These are phyloP conservation scores for Genyomyrus donnyi DNA, from an alignment of 2,113 vertebrate genomes.

Conservation along the genomic window DNA sequence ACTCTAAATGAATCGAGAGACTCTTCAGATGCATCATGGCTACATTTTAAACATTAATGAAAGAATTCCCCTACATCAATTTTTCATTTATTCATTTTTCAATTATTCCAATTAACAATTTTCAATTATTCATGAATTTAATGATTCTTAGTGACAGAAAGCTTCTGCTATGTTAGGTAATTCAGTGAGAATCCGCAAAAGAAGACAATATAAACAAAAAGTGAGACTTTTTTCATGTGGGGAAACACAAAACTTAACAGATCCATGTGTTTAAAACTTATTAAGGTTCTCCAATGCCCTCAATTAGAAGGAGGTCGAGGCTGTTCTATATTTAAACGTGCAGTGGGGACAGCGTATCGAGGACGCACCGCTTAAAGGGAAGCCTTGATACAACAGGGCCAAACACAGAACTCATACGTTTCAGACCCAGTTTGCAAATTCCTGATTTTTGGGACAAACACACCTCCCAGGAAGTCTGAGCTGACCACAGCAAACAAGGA, in stretches of 20 bases:
- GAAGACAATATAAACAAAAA: not conserved
- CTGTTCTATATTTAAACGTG: conserved; percentile 55
- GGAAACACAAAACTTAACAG: conserved; percentile 34
- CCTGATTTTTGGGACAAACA: not conserved
- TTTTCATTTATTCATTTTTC: not conserved
- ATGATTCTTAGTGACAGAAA: not conserved
- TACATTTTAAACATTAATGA: not conserved
- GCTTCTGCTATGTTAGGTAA: not conserved
- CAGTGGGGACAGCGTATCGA: conserved; percentile 45
- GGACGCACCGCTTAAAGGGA: conserved; percentile 43
- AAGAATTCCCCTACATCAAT: not conserved
- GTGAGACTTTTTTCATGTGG: not conserved
- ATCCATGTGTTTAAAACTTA: conserved; percentile 44
- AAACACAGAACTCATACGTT: not conserved
- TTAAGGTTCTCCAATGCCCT: conserved; percentile 56
- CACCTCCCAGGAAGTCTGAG: not conserved
- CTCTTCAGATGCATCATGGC: not conserved
- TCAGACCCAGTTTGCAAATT: not conserved
- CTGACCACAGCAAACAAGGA: not conserved
- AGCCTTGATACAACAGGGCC: conserved; percentile 28
- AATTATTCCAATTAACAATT: no score
- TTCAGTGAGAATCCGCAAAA: not conserved
- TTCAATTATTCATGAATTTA: not conserved
- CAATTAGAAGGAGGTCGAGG: conserved; percentile 63
- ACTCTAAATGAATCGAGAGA: not conserved